A percentile compares a stretch with the other conserved stretches of the same genome.
These are phyloP conservation scores for Villa cingulata DNA, from an alignment of 2,888 invertebrate genomes.

Conservation along the genomic window DNA sequence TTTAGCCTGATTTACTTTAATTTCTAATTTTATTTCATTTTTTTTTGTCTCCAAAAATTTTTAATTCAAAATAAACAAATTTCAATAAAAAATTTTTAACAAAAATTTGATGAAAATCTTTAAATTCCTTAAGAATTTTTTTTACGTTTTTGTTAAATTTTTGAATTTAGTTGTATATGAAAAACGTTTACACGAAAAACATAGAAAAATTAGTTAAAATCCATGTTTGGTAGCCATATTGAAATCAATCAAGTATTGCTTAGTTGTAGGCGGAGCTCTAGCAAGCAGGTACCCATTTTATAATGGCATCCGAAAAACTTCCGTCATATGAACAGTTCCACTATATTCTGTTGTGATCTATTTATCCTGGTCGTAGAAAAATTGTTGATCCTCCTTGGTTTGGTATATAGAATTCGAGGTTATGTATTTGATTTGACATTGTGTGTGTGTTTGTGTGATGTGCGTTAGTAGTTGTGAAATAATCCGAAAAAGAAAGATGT, in stretches of 20 bases:
- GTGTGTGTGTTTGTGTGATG: background rate
- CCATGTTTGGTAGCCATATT: constrained; percentile 29
- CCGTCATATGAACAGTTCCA: constrained; percentile 15
- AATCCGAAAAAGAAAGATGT: background rate
- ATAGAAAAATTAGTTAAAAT: background rate
- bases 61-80: no score
- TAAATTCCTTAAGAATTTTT: no score
- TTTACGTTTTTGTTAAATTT: no score
- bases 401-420: background rate
- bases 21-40: no score
- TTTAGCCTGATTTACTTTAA: no score
- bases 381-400: constrained; percentile 7
- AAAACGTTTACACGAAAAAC: no score
- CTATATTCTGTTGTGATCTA: constrained; percentile 14
- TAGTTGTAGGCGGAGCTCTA: constrained; percentile 29
- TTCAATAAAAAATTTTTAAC: no score
- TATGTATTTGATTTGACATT: background rate
- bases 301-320: constrained; percentile 21
- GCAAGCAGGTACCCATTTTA: constrained; percentile 19
- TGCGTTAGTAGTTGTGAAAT: background rate
- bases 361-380: constrained; percentile 12
- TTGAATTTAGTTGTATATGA: no score
- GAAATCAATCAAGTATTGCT: constrained; percentile 34
- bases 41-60: no score
- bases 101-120: no score